Conservation (phyloP, 2,113 vertebrate species). For the Ivindomyrus marchei region DNA sequence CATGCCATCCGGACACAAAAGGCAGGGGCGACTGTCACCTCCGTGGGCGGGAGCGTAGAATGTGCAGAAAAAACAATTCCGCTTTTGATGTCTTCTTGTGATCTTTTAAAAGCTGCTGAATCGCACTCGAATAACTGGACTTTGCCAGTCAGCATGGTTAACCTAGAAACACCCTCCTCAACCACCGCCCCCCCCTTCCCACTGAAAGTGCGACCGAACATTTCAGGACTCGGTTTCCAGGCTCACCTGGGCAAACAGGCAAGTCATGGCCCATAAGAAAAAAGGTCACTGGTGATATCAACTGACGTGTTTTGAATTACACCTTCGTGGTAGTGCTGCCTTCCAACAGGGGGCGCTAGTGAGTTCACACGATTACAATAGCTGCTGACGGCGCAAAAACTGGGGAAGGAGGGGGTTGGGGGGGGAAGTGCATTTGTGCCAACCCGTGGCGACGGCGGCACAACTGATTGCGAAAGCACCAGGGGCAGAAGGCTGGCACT, state of each 20-base stretch:
- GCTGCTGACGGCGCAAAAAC: neutral
- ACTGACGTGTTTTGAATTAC: constrained; percentile 1
- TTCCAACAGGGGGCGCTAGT: neutral
- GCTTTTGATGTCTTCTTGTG: neutral
- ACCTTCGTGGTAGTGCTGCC: neutral
- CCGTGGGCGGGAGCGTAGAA: neutral
- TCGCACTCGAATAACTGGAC: neutral
- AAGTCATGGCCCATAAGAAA: neutral
- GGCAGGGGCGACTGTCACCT: neutral
- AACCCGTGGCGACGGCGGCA: neutral
- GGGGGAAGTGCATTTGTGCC: neutral
- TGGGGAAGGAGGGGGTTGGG: neutral
- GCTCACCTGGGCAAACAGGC: neutral
- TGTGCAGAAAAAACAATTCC: neutral
- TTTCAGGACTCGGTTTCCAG: neutral
- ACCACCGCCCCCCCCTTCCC: neutral
- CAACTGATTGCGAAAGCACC: constrained; percentile 4
- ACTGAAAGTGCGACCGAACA: neutral
- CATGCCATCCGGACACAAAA: neutral
- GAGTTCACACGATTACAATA: constrained; percentile 4
- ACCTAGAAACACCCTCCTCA: neutral
- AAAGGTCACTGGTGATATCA: neutral
- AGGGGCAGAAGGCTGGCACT: neutral
- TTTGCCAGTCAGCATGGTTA: neutral
- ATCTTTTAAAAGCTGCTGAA: neutral